Percentiles rank a stretch among this genome's conserved stretches.
These are phyloP conservation scores for Gymnoscelis rufifasciata DNA, from an alignment of 2,888 invertebrate species.

Conservation along the genomic window DNA sequence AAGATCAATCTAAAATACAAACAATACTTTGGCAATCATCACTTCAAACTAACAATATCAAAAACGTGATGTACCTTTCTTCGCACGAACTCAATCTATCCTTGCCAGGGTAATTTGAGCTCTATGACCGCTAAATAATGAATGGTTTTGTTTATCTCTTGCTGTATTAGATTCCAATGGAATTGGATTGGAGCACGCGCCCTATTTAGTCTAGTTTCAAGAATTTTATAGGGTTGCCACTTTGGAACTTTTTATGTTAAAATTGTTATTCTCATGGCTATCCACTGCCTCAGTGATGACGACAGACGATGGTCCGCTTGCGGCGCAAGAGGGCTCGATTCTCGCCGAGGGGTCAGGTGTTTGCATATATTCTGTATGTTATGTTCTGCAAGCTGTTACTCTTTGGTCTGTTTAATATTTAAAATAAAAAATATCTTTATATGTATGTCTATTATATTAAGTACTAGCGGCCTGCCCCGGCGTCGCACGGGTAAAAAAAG, in stretches of 20 bases:
- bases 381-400: no score
- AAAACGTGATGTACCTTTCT: slow-evolving; percentile 56
- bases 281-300: no score
- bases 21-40: slow-evolving; percentile 53
- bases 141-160: slow-evolving; percentile 21
- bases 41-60: slow-evolving; percentile 60
- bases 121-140: slow-evolving; percentile 21
- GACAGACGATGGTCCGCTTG: no score
- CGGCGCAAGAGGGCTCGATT: no score
- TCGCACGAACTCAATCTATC: slow-evolving; percentile 17
- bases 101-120: slow-evolving; percentile 22
- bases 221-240: slow-evolving; percentile 20
- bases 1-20: slow-evolving; percentile 31
- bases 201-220: slow-evolving; percentile 45
- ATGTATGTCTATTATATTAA: no score
- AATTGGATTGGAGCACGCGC: slow-evolving; percentile 68
- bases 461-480: no score
- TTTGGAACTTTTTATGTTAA: not conserved
- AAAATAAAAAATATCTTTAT: no score
- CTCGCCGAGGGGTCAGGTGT: no score
- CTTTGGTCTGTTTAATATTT: no score
- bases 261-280: no score
- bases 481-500: no score
- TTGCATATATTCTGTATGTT: no score
- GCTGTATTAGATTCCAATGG: slow-evolving; percentile 45